A percentile compares a stretch with the other conserved stretches of the same genome.
These are phyloP conservation scores for Hybos culiciformis DNA, from an alignment of 2,888 invertebrate genomes.

Conservation along the genomic window DNA sequence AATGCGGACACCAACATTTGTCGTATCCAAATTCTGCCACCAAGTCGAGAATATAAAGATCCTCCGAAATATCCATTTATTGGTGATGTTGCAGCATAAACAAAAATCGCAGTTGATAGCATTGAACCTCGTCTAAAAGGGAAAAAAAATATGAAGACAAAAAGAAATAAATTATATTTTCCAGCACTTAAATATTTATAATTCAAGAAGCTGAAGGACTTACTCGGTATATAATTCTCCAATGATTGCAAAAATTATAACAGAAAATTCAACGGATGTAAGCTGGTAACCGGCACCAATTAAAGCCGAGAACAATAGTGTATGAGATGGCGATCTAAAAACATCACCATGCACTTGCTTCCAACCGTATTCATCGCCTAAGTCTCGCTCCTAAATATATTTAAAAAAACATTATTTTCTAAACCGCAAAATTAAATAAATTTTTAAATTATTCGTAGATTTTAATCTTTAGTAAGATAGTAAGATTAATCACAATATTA, in stretches of 20 bases:
- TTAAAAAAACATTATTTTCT: too few relatives aligned
- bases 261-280: constrained; percentile 81
- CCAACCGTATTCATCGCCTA: constrained; percentile 99
- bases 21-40: constrained; percentile 91
- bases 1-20: constrained; percentile 96
- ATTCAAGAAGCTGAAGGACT: constrained; percentile 27
- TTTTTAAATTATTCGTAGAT: too few relatives aligned
- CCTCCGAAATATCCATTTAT: constrained; percentile 98
- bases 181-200: too few relatives aligned
- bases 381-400: constrained; percentile 80
- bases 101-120: constrained; percentile 93
- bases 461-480: too few relatives aligned
- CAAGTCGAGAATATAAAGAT: constrained; percentile 89
- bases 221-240: constrained; percentile 96
- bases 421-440: too few relatives aligned
- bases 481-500: too few relatives aligned
- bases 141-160: constrained; percentile 10
- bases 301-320: constrained; percentile 84
- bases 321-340: constrained; percentile 85
- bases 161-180: too few relatives aligned
- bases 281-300: constrained; percentile 93
- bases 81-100: constrained; percentile 96
- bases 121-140: constrained; percentile 87
- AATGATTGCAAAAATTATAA: constrained; percentile 91
- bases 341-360: constrained; percentile 99